A percentile compares a stretch with the other conserved stretches of the same genome.
Conservation (phyloP, 2,888 invertebrate species). For the Hirtodrosophila cameraria region DNA sequence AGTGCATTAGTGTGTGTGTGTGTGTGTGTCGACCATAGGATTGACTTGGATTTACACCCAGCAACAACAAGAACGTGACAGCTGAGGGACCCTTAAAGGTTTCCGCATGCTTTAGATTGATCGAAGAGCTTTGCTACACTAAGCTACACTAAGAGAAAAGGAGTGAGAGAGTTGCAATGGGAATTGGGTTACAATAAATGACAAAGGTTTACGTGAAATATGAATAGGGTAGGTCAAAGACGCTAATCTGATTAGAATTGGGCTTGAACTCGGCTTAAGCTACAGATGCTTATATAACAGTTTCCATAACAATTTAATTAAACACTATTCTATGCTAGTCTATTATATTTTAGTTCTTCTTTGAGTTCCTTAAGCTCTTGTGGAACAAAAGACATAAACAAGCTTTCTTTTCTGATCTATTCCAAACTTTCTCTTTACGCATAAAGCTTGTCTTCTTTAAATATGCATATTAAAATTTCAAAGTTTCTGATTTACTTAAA, state of each 20-base stretch:
- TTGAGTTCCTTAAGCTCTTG: neutral
- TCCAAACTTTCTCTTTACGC: too few relatives aligned
- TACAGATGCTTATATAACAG: neutral
- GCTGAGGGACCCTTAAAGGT: conserved; percentile 67
- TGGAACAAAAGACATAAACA: too few relatives aligned
- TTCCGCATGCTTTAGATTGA: conserved; percentile 65
- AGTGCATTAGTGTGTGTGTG: conserved; percentile 21
- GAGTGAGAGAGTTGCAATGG: conserved; percentile 6
- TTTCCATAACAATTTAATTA: conserved; percentile 29
- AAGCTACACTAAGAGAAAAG: conserved; percentile 38
- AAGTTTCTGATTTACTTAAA: neutral
- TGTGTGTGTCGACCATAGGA: conserved; percentile 54
- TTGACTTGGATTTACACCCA: conserved; percentile 75
- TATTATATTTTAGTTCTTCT: neutral
- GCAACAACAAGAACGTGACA: conserved; percentile 68
- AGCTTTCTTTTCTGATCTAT: neutral
- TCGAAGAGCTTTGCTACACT: conserved; percentile 71
- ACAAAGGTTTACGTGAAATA: conserved; percentile 67
- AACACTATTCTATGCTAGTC: neutral
- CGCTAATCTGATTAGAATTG: conserved; percentile 50
- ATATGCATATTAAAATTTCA: too few relatives aligned
- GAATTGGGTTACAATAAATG: conserved; percentile 58
- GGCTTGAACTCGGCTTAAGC: conserved; percentile 8
- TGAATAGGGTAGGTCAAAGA: conserved; percentile 74
- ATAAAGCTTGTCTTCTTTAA: too few relatives aligned